Evolutionary conservation across 2,113 vertebrate genomes (phyloP).

Genomic region (Dasypus novemcinctus): DNA sequence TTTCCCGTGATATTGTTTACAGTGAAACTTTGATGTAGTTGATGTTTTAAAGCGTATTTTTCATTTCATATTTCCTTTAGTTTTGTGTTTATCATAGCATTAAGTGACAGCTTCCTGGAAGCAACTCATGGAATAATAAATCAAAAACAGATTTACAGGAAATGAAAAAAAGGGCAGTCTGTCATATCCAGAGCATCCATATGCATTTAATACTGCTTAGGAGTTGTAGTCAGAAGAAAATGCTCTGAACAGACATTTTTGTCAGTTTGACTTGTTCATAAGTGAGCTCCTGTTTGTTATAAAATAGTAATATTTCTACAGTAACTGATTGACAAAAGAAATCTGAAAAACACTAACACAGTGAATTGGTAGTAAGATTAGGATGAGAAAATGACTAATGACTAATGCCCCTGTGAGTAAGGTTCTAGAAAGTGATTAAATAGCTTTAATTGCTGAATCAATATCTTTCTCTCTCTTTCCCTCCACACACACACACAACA

Average conservation of each 20-base stretch:
- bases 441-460: not conserved
- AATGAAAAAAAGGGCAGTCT: not conserved
- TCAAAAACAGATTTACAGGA: not conserved
- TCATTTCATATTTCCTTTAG: conserved; percentile 25
- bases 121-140: conserved; percentile 28
- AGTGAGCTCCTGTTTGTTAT: not conserved
- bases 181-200: not conserved
- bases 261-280: not conserved
- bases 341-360: not conserved
- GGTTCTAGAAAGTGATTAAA: not conserved
- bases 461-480: not conserved
- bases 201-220: not conserved
- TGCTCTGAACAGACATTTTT: not conserved
- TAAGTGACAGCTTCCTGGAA: conserved; percentile 19
- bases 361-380: not conserved
- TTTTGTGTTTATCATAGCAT: not conserved
- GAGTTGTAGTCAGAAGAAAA: not conserved
- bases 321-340: not conserved
- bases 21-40: not conserved
- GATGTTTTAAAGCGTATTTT: not conserved
- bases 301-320: not conserved
- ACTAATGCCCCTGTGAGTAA: not conserved
- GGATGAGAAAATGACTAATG: not conserved
- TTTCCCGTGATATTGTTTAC: not conserved
- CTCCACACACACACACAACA: not conserved